Conservation (phyloP, 30 jellyfish, hydroid and myxozoan species). For the Nemopilema nomurai region DNA sequence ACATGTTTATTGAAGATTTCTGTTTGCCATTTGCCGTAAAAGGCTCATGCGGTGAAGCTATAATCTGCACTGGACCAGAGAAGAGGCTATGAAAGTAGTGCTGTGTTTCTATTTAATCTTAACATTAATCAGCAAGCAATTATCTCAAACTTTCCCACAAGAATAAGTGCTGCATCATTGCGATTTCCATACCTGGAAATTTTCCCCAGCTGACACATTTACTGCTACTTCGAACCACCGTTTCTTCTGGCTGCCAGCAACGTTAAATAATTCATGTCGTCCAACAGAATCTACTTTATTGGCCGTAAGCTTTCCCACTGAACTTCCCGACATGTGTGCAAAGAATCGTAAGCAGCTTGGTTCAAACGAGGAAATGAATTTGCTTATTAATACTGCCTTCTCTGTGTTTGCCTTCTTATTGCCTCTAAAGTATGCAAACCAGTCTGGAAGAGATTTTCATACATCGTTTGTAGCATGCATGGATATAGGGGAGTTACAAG, state of each 20-base stretch:
- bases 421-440: constrained; percentile 8
- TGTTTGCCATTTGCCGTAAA: too few species aligned
- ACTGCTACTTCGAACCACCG: constrained; percentile 29
- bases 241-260: constrained; percentile 20
- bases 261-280: background rate
- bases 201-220: constrained; percentile 15
- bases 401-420: constrained; percentile 1
- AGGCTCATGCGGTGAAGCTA: too few species aligned
- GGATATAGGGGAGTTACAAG: too few species aligned
- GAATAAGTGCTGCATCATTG: too few species aligned
- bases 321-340: constrained; percentile 14
- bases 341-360: constrained; percentile 22
- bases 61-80: too few species aligned
- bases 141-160: too few species aligned
- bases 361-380: background rate
- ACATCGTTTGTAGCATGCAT: too few species aligned
- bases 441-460: constrained; percentile 10
- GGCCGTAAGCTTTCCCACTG: constrained; percentile 13
- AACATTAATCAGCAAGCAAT: too few species aligned
- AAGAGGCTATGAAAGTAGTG: too few species aligned
- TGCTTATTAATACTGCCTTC: constrained; percentile 13
- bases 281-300: constrained; percentile 16
- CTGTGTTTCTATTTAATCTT: too few species aligned
- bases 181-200: constrained; percentile 37
- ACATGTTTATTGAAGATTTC: too few species aligned